phyloP scores from a whole-genome alignment of 2,797 vertebrate species.

The Rhynchotus rufescens region DNA sequence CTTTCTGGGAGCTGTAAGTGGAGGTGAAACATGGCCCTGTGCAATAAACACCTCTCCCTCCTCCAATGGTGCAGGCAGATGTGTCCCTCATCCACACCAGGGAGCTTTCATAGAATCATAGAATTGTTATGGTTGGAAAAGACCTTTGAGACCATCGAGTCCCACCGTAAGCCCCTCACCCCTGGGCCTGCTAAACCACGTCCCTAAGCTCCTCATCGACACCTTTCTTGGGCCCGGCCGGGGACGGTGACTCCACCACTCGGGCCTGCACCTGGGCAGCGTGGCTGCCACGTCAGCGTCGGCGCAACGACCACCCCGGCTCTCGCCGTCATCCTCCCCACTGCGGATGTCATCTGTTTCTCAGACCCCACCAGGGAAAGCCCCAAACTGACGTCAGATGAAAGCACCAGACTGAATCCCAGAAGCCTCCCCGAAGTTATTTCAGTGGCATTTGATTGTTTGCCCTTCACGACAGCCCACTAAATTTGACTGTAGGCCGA shows the following conservation, averaged over 20 bases:
- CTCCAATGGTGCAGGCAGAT: background rate
- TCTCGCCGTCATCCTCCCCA: background rate
- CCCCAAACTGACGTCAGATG: background rate
- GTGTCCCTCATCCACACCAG: background rate
- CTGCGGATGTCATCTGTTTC: background rate
- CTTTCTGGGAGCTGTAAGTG: background rate
- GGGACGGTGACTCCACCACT: too few relatives aligned
- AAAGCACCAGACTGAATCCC: background rate
- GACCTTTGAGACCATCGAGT: too few relatives aligned
- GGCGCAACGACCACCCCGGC: background rate
- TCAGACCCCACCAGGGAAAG: fast-evolving
- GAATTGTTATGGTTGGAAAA: too few relatives aligned
- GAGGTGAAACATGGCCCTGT: fast-evolving
- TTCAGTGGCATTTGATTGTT: background rate
- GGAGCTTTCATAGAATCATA: fast-evolving
- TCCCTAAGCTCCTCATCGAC: too few relatives aligned
- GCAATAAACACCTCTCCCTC: background rate
- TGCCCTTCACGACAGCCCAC: background rate
- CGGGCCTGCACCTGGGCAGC: background rate
- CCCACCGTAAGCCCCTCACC: too few relatives aligned
- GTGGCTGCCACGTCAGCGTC: background rate
- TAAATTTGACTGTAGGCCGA: background rate
- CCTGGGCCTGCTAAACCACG: too few relatives aligned
- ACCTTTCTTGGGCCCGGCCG: too few relatives aligned
- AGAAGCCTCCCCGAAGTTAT: background rate